Evolutionary conservation across 30 jellyfish, hydroid and myxozoan genomes (phyloP), one percentile per base, ranked within the genome.

Genomic region (Catostylus mosaicus): DNA sequence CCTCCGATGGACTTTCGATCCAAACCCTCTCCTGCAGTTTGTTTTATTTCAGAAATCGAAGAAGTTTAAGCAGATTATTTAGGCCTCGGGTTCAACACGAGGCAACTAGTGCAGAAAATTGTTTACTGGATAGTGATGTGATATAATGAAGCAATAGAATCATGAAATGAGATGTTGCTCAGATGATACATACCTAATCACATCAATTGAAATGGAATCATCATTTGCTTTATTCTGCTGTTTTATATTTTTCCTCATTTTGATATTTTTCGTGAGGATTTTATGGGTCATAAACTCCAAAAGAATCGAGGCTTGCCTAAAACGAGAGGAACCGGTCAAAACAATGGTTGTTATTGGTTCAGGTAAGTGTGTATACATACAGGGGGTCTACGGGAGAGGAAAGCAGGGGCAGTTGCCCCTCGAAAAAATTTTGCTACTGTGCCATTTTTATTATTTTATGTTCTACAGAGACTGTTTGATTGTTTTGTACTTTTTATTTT

Each of bases 321-420:
- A 38, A 14, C 51, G 86, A 70, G 73, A 68, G 26, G 74, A 22
- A 0, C 63, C 92, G 0, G 84, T 71, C 3, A 82, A 82, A 72
- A 59, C 86, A 20, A 8, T 82, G 76, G 67, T 69, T 48, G 92
- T 82, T 24, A 64, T 82, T 68, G 92, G 92, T 5, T 82, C 92
- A 68, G 92, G 92, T 82, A 24, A 2, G 3, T n/a, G n/a, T n/a
- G n/a, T n/a, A n/a, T n/a, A n/a, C n/a, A n/a, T n/a, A n/a, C n/a
- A n/a, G n/a, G n/a, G n/a, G n/a, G n/a, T n/a, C n/a, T n/a, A n/a
- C n/a, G n/a, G n/a, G n/a, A n/a, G n/a, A n/a, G n/a, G n/a, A n/a
- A n/a, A n/a, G n/a, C n/a, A n/a, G n/a, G n/a, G n/a, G n/a, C n/a
- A n/a, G n/a, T n/a, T n/a, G n/a, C n/a, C n/a, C n/a, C n/a, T n/a